Evolutionary conservation across 1,140 invertebrate species (phyloP).

Genomic region (Drosophila tani): DNA sequence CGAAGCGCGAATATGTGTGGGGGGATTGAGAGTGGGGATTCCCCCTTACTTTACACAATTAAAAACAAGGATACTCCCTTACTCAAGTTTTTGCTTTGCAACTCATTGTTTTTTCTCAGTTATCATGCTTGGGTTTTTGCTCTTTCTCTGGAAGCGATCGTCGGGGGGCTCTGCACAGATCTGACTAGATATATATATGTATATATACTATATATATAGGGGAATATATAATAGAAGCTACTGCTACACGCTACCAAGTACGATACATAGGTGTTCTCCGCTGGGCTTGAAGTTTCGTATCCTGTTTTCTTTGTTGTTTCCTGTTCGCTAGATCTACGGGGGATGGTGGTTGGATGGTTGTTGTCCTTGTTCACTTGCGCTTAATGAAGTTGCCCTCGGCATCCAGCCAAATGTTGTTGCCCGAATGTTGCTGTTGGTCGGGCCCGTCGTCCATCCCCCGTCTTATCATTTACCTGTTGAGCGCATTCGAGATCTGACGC

Average conservation of each 20-base stretch:
- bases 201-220: slow-evolving; percentile 62
- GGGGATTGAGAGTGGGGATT: slow-evolving; percentile 14
- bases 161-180: slow-evolving; percentile 54
- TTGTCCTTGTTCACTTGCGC: slow-evolving; percentile 50
- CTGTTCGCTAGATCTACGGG: slow-evolving; percentile 36
- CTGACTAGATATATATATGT: slow-evolving; percentile 55
- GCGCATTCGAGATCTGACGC: slow-evolving; percentile 92
- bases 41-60: slow-evolving; percentile 51
- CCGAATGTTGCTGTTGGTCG: slow-evolving; percentile 46
- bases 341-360: slow-evolving; percentile 66
- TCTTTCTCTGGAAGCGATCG: slow-evolving; percentile 41
- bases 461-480: slow-evolving; percentile 90
- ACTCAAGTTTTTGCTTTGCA: slow-evolving; percentile 76
- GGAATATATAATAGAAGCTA: slow-evolving; percentile 68
- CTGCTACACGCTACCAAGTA: slow-evolving; percentile 61
- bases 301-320: slow-evolving; percentile 26
- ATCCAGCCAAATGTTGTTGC: slow-evolving; percentile 70
- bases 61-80: slow-evolving; percentile 48
- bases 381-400: slow-evolving; percentile 83
- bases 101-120: slow-evolving; percentile 58
- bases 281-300: slow-evolving; percentile 70
- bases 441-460: slow-evolving; percentile 77
- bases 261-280: slow-evolving; percentile 51
- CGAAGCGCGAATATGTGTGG: slow-evolving; percentile 54
- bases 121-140: slow-evolving; percentile 21